Evolutionary conservation across 1,140 invertebrate species (phyloP), one percentile per base, ranked within the genome.

Genomic region (Atta colombica): DNA sequence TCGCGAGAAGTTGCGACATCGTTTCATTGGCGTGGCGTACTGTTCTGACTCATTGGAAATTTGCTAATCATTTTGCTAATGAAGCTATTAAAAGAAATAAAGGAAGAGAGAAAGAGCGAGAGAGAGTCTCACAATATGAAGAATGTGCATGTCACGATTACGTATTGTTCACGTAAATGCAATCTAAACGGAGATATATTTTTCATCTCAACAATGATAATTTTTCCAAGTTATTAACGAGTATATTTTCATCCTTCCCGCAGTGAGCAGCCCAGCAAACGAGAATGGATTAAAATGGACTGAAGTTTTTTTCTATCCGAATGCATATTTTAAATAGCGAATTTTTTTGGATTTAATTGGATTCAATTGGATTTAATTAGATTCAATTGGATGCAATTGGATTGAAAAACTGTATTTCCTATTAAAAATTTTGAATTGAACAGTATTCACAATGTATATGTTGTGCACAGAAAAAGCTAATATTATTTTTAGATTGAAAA

Each of bases 31-130:
- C 31, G 10, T 45, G 31, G 21, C 31, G 14, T 21, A 61, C 69
- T 21, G 28, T 4, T 25, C 25, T 84, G 80, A 84, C 69, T 84
- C 80, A 84, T 75, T 61, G 80, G 69, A 55, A 84, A 84, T 25
- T 51, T 45, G 35, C 35, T 39, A 8, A 39, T 39, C 35, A 39
- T 84, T 31, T 31, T 35, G 55, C 55, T 84, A 35, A 82, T 82
- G 55, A 84, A 51, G 55, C 25, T 84, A 51, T 31, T 21, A 61
- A 39, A 28, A 58, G 39, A 69, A 49, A 69, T 45, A 51, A 49
- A 68, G 35, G 39, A 14, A 68, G 18, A 58, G 16, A 66, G 49
- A 55, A 18, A 68, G 63, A 55, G 35, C 39, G 28, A 68, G 25
- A 14, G 25, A 55, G 31, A 31, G 31, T 53, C 21, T 51, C 14